Percentiles rank a stretch among this genome's conserved stretches.
phyloP scores from a whole-genome alignment of 2,113 vertebrate species.

The Trochalopteron elliotii region DNA sequence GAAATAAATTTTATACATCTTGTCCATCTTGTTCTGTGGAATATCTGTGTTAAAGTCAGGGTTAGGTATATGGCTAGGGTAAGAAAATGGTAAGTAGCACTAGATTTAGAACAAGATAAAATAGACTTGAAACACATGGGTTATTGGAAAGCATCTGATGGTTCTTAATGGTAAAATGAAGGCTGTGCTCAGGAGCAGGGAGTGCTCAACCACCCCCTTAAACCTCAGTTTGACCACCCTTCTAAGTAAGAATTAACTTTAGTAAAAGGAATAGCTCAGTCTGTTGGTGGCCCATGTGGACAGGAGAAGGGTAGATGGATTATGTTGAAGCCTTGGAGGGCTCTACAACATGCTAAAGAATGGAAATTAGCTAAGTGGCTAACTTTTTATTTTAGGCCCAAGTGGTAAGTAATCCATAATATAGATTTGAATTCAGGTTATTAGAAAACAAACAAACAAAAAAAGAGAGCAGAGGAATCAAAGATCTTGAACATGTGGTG shows the following conservation, averaged over 20 bases:
- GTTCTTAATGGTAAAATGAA: not conserved
- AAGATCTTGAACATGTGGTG: not conserved
- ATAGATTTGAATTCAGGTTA: not conserved
- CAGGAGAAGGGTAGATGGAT: not conserved
- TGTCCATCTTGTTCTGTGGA: not conserved
- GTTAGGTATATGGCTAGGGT: not conserved
- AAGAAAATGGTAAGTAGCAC: not conserved
- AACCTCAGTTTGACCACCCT: not conserved
- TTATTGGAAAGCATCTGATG: not conserved
- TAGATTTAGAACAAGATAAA: not conserved
- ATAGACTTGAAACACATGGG: not conserved
- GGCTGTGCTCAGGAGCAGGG: not conserved
- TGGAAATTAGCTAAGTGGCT: not conserved
- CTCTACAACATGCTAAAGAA: not conserved
- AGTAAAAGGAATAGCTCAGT: not conserved
- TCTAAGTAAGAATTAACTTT: not conserved
- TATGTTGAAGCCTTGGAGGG: not conserved
- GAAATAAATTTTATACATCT: not conserved
- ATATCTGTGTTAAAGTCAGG: not conserved
- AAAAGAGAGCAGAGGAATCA: not conserved
- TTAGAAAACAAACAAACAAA: not conserved
- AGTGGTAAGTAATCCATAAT: not conserved
- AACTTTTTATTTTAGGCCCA: not conserved
- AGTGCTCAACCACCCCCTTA: not conserved
- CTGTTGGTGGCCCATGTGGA: not conserved